These are phyloP conservation scores for Chrysaora quinquecirrha DNA, from an alignment of 30 jellyfish, hydroid and myxozoan genomes.

Conservation along the genomic window DNA sequence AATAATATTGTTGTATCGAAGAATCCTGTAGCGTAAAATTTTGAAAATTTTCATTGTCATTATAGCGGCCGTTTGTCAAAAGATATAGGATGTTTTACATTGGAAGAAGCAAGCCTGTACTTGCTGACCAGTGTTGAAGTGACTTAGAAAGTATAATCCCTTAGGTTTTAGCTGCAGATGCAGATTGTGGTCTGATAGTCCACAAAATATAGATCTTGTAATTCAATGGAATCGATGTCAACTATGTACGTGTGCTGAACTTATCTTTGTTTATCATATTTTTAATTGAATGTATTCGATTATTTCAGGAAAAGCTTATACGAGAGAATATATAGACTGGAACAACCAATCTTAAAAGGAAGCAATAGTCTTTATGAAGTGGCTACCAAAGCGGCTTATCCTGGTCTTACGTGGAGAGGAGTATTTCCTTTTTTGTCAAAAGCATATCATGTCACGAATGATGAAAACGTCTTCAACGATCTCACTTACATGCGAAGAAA, in stretches of 20 bases:
- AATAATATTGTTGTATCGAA: too few relatives aligned
- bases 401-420: conserved; percentile 94
- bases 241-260: background rate
- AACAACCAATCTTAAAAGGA: conserved; percentile 71
- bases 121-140: too few relatives aligned
- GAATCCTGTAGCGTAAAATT: too few relatives aligned
- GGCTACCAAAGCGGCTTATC: conserved; percentile 48
- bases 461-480: conserved; percentile 49
- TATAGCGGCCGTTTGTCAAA: too few relatives aligned
- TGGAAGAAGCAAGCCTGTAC: too few relatives aligned
- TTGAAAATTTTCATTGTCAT: too few relatives aligned
- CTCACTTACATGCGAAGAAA: conserved; percentile 68
- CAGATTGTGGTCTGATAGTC: too few relatives aligned
- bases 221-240: background rate
- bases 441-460: conserved; percentile 86
- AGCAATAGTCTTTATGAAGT: conserved; percentile 70
- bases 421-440: conserved; percentile 75
- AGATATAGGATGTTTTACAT: too few relatives aligned
- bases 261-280: background rate
- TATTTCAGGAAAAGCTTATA: conserved; percentile 79
- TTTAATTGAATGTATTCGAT: too few relatives aligned
- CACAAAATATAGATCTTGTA: too few relatives aligned
- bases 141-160: too few relatives aligned
- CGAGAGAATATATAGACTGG: conserved; percentile 53
- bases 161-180: too few relatives aligned